phyloP scores from a whole-genome alignment of 2,113 vertebrate species.

The Nettapus auritus region DNA sequence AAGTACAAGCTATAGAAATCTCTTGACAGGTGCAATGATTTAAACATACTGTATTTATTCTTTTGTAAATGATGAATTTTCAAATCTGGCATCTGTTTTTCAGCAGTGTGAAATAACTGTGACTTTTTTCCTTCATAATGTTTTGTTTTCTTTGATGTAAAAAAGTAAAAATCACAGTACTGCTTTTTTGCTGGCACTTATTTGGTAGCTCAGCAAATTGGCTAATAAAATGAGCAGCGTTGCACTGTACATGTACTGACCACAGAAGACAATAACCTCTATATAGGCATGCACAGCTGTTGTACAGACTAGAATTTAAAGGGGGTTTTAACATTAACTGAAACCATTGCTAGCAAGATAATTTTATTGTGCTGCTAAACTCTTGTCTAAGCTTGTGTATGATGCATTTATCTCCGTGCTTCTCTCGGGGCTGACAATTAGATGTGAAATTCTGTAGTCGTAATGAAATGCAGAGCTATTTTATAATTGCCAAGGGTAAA shows the following conservation, averaged over 20 bases:
- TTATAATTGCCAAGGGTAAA: constrained; percentile 83
- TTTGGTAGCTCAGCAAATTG: background rate
- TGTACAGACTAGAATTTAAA: constrained; percentile 41
- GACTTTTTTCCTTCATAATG: constrained; percentile 58
- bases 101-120: constrained; percentile 65
- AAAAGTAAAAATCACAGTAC: constrained; percentile 31
- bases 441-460: constrained; percentile 70
- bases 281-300: background rate
- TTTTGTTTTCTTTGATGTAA: constrained; percentile 68
- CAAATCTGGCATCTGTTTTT: constrained; percentile 65
- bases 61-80: constrained; percentile 68
- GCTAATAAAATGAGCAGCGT: background rate
- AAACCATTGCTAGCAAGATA: constrained; percentile 33
- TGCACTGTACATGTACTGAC: background rate
- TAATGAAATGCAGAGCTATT: constrained; percentile 82
- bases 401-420: constrained; percentile 67
- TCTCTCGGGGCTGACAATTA: constrained; percentile 75
- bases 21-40: constrained; percentile 72
- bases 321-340: constrained; percentile 19
- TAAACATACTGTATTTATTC: constrained; percentile 72
- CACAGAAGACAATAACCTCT: background rate
- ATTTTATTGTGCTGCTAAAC: constrained; percentile 67
- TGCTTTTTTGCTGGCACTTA: constrained; percentile 30
- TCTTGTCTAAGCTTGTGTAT: constrained; percentile 66
- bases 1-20: constrained; percentile 68